Conservation (phyloP, 2,797 vertebrate genomes). For the Molossus molossus region DNA sequence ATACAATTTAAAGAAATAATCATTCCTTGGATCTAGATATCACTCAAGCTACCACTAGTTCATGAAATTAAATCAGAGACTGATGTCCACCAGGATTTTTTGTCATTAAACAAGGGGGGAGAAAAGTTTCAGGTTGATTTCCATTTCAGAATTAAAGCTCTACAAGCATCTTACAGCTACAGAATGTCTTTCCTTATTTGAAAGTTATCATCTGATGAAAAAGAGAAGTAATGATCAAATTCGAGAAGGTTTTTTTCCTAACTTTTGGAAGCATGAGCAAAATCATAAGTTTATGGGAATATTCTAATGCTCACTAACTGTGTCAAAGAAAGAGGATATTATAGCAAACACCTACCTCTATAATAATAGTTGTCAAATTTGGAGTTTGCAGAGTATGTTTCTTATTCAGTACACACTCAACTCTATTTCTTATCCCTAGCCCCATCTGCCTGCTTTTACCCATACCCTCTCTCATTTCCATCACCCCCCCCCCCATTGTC, state of each 20-base stretch:
- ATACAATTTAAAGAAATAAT: neutral
- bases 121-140: neutral
- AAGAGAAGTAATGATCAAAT: neutral
- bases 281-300: slow-evolving; percentile 4
- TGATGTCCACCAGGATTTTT: neutral
- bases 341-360: neutral
- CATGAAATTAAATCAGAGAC: slow-evolving; percentile 20
- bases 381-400: neutral
- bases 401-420: neutral
- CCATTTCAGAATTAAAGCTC: slow-evolving; percentile 41
- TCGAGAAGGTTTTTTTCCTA: neutral
- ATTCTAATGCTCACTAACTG: neutral
- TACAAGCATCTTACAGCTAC: neutral
- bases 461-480: neutral
- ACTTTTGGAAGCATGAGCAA: neutral
- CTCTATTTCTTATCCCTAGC: neutral
- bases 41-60: neutral
- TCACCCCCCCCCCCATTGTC: neutral
- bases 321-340: neutral
- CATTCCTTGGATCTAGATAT: neutral
- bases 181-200: neutral
- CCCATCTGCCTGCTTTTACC: neutral
- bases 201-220: slow-evolving; percentile 7
- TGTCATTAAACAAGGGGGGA: slow-evolving; percentile 36
- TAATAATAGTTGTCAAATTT: neutral